phyloP scores from a whole-genome alignment of 2,797 vertebrate species.

The Hypotaenidia philippensis region DNA sequence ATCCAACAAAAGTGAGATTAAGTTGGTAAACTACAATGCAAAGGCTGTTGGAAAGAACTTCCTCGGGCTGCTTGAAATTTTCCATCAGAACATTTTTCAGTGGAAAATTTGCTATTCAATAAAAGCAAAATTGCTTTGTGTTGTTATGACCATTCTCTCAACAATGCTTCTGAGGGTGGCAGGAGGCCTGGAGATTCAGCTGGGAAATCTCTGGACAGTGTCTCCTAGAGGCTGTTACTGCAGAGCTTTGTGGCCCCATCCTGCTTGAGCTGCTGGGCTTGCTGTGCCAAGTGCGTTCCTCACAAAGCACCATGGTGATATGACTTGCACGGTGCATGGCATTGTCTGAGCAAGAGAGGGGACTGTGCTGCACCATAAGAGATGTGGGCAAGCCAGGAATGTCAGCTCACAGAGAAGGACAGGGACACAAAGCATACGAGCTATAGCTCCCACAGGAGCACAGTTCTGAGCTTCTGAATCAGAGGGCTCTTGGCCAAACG shows the following conservation, averaged over 20 bases:
- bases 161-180: constrained; percentile 9
- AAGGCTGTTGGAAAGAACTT: not conserved
- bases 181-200: constrained; percentile 27
- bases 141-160: constrained; percentile 13
- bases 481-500: constrained; percentile 50
- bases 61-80: constrained; percentile 45
- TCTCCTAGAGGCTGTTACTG: not conserved
- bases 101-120: constrained; percentile 34
- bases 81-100: constrained; percentile 52
- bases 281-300: not conserved
- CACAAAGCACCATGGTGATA: constrained; percentile 13
- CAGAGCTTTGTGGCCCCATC: not conserved
- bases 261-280: not conserved
- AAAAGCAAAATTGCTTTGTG: not conserved
- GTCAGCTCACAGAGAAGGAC: constrained; percentile 37
- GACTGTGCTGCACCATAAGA: not conserved
- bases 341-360: constrained; percentile 40
- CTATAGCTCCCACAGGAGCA: not conserved
- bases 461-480: constrained; percentile 53
- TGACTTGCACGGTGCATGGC: not conserved
- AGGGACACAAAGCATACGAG: constrained; percentile 66
- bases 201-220: not conserved
- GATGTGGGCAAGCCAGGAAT: constrained; percentile 61
- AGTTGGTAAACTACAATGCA: not conserved
- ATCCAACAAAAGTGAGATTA: constrained; percentile 14